Base-by-base conservation (phyloP, 2,888 invertebrate species). In the Tigriopus californicus region DNA sequence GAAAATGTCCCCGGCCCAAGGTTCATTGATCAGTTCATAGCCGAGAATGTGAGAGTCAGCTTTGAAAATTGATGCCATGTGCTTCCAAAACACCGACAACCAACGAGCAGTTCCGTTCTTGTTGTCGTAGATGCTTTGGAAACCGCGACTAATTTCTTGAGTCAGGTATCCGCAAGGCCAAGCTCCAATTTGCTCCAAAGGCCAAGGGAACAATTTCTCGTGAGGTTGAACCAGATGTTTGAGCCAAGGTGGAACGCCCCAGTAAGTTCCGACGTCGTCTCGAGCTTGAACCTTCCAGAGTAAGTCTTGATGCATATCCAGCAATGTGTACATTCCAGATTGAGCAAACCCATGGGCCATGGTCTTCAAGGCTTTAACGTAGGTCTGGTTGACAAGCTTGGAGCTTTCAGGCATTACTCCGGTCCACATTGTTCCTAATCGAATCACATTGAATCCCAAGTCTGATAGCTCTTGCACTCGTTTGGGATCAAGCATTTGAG, bases 81-180 rank as follows among this genome's bases (percentile, higher is more conserved):
- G 10, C 2, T 25, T 5, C 58, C 58, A 58, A 33, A 49, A 58
- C 18, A 24, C 8, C 15, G 49, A 48, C 33, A 58, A 58, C 15
- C 25, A 13, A 49, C 49, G 40, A 4, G 24, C 49, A 2, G 40
- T 18, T 3, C 49, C 58, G 18, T 58, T 57, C 8, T 15, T 22
- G 20, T 49, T 58, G 18, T 46, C 24, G 49, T 58, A 58, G 15
- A 58, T 18, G n/a, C 40, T 24, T 49, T 58, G 58, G 18, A 58
- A 58, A 13, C 47, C 58, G 18, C 33, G 18, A 40, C 25, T 49
- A 1, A 46, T 58, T 33, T 58, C 58, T 20, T 58, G 13, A 10
- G 58, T 58, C 12, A 58, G 49, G 33, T 58, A 58, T n/a, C 58
- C 58, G 33, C 58, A 58, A 13, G 48, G 49, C 58, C 58, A 58